Base-by-base conservation (phyloP, 1,140 invertebrate genomes). In the Asobara japonica region DNA sequence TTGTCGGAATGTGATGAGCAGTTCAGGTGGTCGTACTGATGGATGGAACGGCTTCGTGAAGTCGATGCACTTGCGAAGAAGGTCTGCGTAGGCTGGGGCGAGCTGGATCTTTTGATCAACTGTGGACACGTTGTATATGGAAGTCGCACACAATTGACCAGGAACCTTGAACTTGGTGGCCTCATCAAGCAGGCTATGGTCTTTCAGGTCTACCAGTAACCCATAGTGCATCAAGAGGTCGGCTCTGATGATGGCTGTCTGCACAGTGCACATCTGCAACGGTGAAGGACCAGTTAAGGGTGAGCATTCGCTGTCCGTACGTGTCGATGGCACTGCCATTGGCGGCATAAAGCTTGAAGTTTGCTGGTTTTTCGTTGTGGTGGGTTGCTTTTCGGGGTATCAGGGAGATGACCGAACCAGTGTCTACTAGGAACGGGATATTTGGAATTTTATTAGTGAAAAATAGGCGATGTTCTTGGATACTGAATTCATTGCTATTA, bases 171-270 rank as follows among this genome's bases (percentile, higher is more conserved):
- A 10, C 4, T 33, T 33, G 10, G 31, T 33, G 4, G 31, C 60
- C 16, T 27, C 8, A 38, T 79, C 78, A 4, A 71, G 20, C 3
- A 80, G 31, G 10, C 31, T 30, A 11, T 29, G 11, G 20, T 51
- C 36, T 27, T 83, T 51, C 2, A 74, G 38, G 41, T 78, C 74
- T 4, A 74, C 56, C 0, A 76, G n/a, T 0, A 78, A 20, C 1
- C 61, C 70, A 33, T 72, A 74, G 18, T 76, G 60, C 0, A 36
- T n/a, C 3, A 78, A 27, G 18, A 74, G 61, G 51, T 76, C 74
- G 0, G 74, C 74, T 5, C 74, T 72, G 8, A 77, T 72, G 22
- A 76, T 68, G 0, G 72, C 48, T 8, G 70, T 18, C 25, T 45
- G 22, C 20, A n/a, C n/a, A n/a, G n/a, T n/a, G n/a, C n/a, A 67